These are phyloP conservation scores for Copsychus sechellarum DNA, from an alignment of 2,113 vertebrate genomes.

Conservation along the genomic window DNA sequence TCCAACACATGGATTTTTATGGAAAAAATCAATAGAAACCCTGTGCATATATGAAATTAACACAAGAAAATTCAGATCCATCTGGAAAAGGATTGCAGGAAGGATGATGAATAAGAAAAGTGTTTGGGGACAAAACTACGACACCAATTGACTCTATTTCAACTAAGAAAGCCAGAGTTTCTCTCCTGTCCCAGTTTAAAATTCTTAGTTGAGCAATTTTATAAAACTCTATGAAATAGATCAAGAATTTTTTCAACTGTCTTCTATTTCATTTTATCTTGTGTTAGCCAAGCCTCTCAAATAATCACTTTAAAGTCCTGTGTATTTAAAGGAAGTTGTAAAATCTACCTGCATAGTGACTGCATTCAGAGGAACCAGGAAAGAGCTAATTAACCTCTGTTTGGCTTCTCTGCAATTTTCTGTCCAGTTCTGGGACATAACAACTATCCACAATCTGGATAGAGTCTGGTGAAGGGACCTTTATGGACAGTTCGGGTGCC, in stretches of 20 bases:
- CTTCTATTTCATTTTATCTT: not conserved
- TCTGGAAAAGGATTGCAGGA: not conserved
- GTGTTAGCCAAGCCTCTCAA: not conserved
- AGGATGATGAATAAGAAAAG: not conserved
- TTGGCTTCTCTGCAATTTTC: not conserved
- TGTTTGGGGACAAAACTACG: not conserved
- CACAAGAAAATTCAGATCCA: not conserved
- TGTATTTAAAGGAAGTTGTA: not conserved
- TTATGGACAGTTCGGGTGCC: accelerated
- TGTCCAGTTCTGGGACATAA: not conserved
- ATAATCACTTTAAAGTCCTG: not conserved
- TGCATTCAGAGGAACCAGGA: not conserved
- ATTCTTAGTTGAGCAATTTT: not conserved
- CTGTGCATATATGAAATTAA: not conserved
- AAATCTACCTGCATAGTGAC: not conserved
- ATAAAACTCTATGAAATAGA: not conserved
- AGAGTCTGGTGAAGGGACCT: not conserved
- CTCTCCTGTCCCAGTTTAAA: not conserved
- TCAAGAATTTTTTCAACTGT: not conserved
- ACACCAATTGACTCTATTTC: not conserved
- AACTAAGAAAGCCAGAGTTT: not conserved
- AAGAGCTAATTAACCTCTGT: not conserved
- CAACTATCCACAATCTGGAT: not conserved
- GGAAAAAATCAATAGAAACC: not conserved
- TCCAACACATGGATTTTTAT: not conserved